Base-by-base conservation (phyloP, 1,140 invertebrate genomes). In the Aporrectodea caliginosa region DNA sequence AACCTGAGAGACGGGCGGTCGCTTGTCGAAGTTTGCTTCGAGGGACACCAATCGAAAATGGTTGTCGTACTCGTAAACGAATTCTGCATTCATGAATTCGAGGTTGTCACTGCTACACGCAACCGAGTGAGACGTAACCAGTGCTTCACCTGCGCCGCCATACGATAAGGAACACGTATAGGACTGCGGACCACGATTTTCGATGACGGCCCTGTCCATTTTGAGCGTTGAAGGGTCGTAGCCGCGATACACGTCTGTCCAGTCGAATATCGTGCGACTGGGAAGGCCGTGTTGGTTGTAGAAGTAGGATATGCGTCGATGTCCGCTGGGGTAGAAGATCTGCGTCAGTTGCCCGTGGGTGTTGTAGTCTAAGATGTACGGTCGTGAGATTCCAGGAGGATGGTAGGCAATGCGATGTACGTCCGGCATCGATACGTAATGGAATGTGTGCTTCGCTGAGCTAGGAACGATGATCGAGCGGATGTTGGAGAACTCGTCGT, bases 61-160 rank as follows among this genome's bases (percentile, higher is more conserved):
- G 75, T 92, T 92, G 85, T 98, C 96, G 85, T 98, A 98, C 82
- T 94, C 93, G 82, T 96, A 98, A 14, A 93, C 93, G 82, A 97
- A 95, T 88, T 95, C 96, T 68, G 94, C 95, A 85, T 92, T 92
- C 2, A 96, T 86, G 16, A 96, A 86, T 0, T 93, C 22, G 1
- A 79, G 35, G 16, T 30, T 34, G 2, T 30, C 32, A 33, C 35
- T 31, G 30, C 16, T n/a, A 16, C 35, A 79, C 6, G 2, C 35
- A 35, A 74, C 35, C 33, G 35, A 31, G 16, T 79, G 78, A 6
- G 32, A 32, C 2, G 32, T 29, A 32, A 79, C 72, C 30, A 79
- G 73, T 27, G 78, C 78, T 30, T 74, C 58, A 22, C 35, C 72
- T n/a, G 78, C 29, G 27, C 34, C 43, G 22, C 43, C 71, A 31